These are phyloP conservation scores for Aspidiotus rigidus DNA, from an alignment of 2,888 invertebrate species.

Conservation along the genomic window DNA sequence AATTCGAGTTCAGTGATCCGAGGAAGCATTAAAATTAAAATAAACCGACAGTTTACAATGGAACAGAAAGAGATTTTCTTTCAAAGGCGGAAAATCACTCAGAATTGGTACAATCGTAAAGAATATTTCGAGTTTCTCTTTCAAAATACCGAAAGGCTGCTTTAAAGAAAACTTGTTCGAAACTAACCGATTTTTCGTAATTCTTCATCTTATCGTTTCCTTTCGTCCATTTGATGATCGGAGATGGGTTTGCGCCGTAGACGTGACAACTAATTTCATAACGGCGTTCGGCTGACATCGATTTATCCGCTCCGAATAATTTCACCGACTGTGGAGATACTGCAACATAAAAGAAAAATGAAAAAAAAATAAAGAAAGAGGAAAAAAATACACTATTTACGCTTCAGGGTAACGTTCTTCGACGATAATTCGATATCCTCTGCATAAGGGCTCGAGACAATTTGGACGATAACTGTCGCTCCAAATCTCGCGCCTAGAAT, in stretches of 20 bases:
- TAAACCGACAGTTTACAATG: too few species aligned
- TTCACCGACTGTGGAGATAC: slow-evolving; percentile 63
- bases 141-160: too few species aligned
- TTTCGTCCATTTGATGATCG: slow-evolving; percentile 68
- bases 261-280: slow-evolving; percentile 65
- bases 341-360: slow-evolving; percentile 43
- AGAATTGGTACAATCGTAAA: too few species aligned
- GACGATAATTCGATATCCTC: not conserved
- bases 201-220: slow-evolving; percentile 58
- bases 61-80: too few species aligned
- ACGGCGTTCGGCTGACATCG: slow-evolving; percentile 60
- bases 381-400: not conserved
- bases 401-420: not conserved
- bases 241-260: slow-evolving; percentile 62
- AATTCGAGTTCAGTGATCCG: too few species aligned
- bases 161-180: too few species aligned
- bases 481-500: too few species aligned
- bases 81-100: too few species aligned
- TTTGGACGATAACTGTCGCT: too few species aligned
- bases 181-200: slow-evolving; percentile 58
- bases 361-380: not conserved
- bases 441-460: too few species aligned
- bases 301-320: slow-evolving; percentile 58
- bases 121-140: too few species aligned
- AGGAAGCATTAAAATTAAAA: too few species aligned